Percentiles rank a stretch among this genome's conserved stretches.
Conservation (phyloP, 2,113 vertebrate species). For the human (Homo sapiens) region GRCh38 chr11:91956501-91957000, state of each 20-base stretch:
- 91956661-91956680: neutral
- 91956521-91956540: neutral
- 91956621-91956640: neutral
- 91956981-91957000: neutral
- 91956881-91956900: neutral
- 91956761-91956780: neutral
- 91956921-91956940: neutral
- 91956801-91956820: neutral
- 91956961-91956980: neutral
- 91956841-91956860: neutral
- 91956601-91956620: neutral
- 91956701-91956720: neutral
- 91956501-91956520: neutral
- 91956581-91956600: neutral
- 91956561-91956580: neutral
- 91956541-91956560: neutral
- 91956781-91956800: neutral
- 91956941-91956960: rapidly evolving
- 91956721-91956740: neutral
- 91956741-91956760: neutral
- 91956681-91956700: neutral
- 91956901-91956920: neutral
- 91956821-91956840: neutral
- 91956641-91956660: neutral
- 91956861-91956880: neutral